phyloP scores from a whole-genome alignment of 1,140 invertebrate species.

The Nephila pilipes region DNA sequence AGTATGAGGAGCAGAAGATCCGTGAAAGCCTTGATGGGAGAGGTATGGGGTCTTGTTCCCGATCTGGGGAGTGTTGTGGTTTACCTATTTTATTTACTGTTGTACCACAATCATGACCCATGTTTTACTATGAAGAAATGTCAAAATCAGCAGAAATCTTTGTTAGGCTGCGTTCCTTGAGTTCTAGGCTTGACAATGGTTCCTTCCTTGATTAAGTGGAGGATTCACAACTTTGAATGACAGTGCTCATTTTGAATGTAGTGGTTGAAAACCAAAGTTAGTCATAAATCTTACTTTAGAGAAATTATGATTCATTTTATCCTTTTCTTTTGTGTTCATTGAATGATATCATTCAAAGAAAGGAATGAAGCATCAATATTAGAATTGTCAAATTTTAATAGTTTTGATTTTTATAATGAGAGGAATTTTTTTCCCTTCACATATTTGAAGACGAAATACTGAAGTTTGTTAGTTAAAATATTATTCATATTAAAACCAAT shows the following conservation, averaged over 20 bases:
- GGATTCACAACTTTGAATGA: not conserved
- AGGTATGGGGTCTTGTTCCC: conserved; percentile 77
- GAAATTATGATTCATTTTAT: no score
- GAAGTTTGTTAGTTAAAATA: no score
- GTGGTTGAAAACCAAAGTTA: not conserved
- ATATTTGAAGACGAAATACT: no score
- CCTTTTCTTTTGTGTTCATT: no score
- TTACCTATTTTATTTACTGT: conserved; percentile 70
- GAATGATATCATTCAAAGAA: no score
- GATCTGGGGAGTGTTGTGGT: conserved; percentile 45
- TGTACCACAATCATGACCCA: conserved; percentile 45
- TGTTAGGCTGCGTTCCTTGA: not conserved
- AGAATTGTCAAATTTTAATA: no score
- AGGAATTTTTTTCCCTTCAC: no score
- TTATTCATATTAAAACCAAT: no score
- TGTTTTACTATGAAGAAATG: conserved; percentile 6
- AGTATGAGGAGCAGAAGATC: conserved; percentile 82
- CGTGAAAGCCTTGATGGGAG: conserved; percentile 80
- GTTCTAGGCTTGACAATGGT: not conserved
- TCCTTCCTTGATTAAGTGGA: not conserved
- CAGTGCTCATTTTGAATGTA: not conserved
- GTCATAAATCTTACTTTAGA: no score
- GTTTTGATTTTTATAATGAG: no score
- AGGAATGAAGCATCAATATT: no score
- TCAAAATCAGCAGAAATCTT: not conserved